A percentile compares a stretch with the other conserved stretches of the same genome.
Evolutionary conservation across 2,797 vertebrate genomes (phyloP).

Genomic region (Philypnodon macrostomus): DNA sequence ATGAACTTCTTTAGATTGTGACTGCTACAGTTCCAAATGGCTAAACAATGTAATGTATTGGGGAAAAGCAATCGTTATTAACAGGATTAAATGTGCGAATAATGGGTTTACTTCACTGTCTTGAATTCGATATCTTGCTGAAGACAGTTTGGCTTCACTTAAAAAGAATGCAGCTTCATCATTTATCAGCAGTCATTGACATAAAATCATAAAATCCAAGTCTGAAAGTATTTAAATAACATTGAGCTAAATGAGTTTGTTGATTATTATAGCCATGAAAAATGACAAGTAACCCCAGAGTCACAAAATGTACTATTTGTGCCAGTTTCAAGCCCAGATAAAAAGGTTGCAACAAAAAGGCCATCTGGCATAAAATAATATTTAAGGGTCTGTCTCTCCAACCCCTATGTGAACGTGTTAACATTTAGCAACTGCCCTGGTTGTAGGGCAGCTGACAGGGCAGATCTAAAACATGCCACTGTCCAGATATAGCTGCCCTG

Average conservation of each 20-base stretch:
- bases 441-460: conserved; percentile 60
- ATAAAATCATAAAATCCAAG: too few species aligned
- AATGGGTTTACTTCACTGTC: conserved; percentile 28
- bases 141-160: conserved; percentile 51
- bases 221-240: too few species aligned
- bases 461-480: conserved; percentile 66
- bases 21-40: conserved; percentile 28
- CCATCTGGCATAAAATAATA: too few species aligned
- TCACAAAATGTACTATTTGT: too few species aligned
- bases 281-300: too few species aligned
- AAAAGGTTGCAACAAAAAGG: too few species aligned
- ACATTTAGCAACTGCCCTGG: conserved; percentile 3
- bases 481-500: conserved; percentile 53
- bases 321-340: too few species aligned
- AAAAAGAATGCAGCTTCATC: too few species aligned
- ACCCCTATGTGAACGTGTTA: conserved; percentile 24
- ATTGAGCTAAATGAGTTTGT: too few species aligned
- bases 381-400: conserved; percentile 2
- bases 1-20: conserved; percentile 18
- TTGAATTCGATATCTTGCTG: conserved; percentile 33
- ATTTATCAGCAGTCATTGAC: too few species aligned
- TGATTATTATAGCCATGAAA: too few species aligned
- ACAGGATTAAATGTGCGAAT: conserved; percentile 37
- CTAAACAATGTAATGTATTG: conserved; percentile 24
- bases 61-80: conserved; percentile 34